Evolutionary conservation across 2,113 vertebrate genomes (phyloP), one percentile per base, ranked within the genome.

Genomic region (Tiliqua scincoides): DNA sequence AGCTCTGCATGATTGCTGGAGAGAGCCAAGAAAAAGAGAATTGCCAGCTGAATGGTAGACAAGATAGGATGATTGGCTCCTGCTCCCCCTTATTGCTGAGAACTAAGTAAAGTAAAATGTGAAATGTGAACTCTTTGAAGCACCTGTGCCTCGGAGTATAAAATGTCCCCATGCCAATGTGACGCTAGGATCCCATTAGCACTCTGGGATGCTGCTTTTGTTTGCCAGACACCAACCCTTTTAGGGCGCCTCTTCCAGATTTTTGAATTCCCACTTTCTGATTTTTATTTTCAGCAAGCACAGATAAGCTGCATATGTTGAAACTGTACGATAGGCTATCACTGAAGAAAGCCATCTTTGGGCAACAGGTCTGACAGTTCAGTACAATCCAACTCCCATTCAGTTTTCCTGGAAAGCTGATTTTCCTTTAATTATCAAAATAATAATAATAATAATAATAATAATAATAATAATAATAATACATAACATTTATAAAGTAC

Each of bases 221-320:
- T 1, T 88, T 11, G 87, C 87, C 89, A 40, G 1, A 85, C 80
- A 0, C 0, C 71, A 11, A 89, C 0, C 65, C 74, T 5, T 18
- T 14, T 76, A 87, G 67, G 25, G 8, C 8, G 43, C 43, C 4
- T 8, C 4, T 8, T 5, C 43, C 43, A 48, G 43, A 48, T 48
- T 48, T 48, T 48, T 48, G 43, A 48, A 68, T 88, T 83, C n/a
- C 62, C n/a, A 4, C 62, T 82, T 90, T 90, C 87, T 85, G 43
- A 14, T 88, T 82, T 88, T 85, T 1, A 40, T 82, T 87, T 82
- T 89, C 25, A 59, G 76, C 20, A 83, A 88, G 15, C 27, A 89
- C 21, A 82, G 68, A 30, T 86, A 40, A 21, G 35, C 6, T 83
- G 30, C 70, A 74, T 68, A 43, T 76, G n/a, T n/a, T n/a, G 52